These are phyloP conservation scores for Gymnoscopelus braueri DNA, from an alignment of 2,797 vertebrate genomes.

Conservation along the genomic window DNA sequence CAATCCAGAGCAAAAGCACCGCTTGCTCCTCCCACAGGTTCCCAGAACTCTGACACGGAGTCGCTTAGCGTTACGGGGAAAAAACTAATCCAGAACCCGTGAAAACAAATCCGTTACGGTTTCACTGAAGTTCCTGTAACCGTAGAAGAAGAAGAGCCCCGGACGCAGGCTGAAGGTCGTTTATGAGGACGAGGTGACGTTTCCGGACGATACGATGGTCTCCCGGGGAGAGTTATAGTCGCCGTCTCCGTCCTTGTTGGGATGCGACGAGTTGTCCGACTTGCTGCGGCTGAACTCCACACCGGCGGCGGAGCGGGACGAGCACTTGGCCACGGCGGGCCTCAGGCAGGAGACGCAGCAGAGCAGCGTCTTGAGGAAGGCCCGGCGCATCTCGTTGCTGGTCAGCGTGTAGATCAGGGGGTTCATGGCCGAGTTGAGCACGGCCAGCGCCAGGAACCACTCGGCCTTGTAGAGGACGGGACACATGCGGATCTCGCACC, in stretches of 20 bases:
- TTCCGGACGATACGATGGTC: constrained; percentile 88
- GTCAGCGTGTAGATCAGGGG: constrained; percentile 97
- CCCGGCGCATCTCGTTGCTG: constrained; percentile 97
- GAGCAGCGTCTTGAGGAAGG: constrained; percentile 91
- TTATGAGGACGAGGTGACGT: constrained; percentile 67
- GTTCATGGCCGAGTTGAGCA: constrained; percentile 97
- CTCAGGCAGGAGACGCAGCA: constrained; percentile 86
- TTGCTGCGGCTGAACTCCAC: constrained; percentile 94
- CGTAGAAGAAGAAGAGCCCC: no score
- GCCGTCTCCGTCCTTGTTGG: constrained; percentile 89
- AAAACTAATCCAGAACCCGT: no score
- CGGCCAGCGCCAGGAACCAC: constrained; percentile 95
- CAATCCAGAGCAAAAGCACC: no score
- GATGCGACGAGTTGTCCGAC: constrained; percentile 96
- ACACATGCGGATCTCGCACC: constrained; percentile 88
- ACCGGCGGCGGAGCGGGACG: no score
- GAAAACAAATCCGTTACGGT: no score
- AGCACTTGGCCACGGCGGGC: constrained; percentile 72
- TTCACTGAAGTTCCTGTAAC: no score
- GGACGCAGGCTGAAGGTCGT: no score
- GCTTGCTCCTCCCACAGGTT: no score
- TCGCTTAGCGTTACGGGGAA: no score
- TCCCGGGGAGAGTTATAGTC: constrained; percentile 83
- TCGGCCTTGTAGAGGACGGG: constrained; percentile 91
- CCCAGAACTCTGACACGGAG: no score